Evolutionary conservation across 1,140 invertebrate genomes (phyloP), one percentile per base, ranked within the genome.

Genomic region (Aphaenogaster rudis): DNA sequence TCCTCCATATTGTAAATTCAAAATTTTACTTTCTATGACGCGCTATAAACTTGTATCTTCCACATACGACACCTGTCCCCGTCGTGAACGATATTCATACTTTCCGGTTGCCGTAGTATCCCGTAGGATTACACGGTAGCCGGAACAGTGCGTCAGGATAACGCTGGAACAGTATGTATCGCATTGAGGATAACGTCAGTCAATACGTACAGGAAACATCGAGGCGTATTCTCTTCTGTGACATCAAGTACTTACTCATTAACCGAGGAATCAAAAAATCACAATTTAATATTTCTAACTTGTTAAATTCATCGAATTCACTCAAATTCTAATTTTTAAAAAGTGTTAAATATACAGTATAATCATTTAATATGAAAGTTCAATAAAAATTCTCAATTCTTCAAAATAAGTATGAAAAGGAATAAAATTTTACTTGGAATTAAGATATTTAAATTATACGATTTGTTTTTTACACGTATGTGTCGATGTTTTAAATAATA

Each of bases 191-290:
- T 86, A 86, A 86, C 82, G 82, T 79, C 69, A 66, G 52, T 76
- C 77, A 63, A 89, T 86, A 86, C 86, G 45, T 36, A 80, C 80
- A 81, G 89, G 88, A 90, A 90, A 89, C 39, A 80, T 88, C 85
- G 61, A 89, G 61, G 72, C 50, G 67, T 76, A 61, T 84, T 81
- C 77, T 81, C 79, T 59, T 52, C 36, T 28, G 54, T 63, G 42
- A 76, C 54, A 54, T 74, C 69, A 50, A 76, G 52, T 45, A 76
- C 3, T 72, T 76, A 50, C 45, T 84, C 66, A 57, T 84, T 84
- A 76, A 76, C 61, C 74, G 39, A 52, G 15, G 45, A 66, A 66
- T 67, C 21, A 79, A 66, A 48, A 36, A 66, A 66, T 79, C 50
- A 42, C 33, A n/a, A 0, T 45, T 33, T 48, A 59, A 57, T 45